phyloP scores from a whole-genome alignment of 1,140 invertebrate species.

The Caenorhabditis latens region DNA sequence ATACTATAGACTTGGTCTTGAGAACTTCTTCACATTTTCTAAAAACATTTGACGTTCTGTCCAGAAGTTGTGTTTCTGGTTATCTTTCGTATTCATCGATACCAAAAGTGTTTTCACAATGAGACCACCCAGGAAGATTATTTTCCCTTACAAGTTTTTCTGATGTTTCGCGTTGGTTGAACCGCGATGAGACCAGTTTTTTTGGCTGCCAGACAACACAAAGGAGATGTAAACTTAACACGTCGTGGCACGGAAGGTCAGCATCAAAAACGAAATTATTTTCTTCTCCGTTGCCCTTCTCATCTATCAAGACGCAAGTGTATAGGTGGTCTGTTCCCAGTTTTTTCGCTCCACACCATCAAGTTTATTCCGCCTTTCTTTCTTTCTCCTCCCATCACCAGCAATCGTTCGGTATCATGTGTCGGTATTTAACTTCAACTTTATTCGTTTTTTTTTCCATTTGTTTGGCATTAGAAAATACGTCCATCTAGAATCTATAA shows the following conservation, averaged over 20 bases:
- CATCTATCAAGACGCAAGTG: slow-evolving; percentile 29
- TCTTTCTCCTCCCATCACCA: background rate
- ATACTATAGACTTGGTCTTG: too few species aligned
- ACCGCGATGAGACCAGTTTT: slow-evolving; percentile 33
- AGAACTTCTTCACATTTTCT: too few species aligned
- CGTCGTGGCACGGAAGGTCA: slow-evolving; percentile 52
- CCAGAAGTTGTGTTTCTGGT: too few species aligned
- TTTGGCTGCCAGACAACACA: slow-evolving; percentile 30
- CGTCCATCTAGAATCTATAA: background rate
- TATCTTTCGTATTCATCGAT: too few species aligned
- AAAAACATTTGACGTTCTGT: too few species aligned
- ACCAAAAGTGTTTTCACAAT: background rate
- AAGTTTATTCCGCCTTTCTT: slow-evolving; percentile 7
- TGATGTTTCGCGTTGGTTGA: slow-evolving; percentile 4
- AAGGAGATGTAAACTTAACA: slow-evolving; percentile 52
- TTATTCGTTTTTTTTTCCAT: background rate
- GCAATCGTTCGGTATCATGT: slow-evolving; percentile 1
- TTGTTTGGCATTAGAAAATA: background rate
- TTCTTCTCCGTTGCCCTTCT: slow-evolving; percentile 41
- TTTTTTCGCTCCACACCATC: background rate
- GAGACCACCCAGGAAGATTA: slow-evolving; percentile 24
- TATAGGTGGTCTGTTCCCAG: slow-evolving; percentile 29
- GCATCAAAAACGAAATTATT: slow-evolving; percentile 43
- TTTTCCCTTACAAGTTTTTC: background rate
- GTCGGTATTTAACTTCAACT: background rate